Evolutionary conservation across 2,888 invertebrate genomes (phyloP), one percentile per base, ranked within the genome.

Genomic region (Mythimna lalbum): DNA sequence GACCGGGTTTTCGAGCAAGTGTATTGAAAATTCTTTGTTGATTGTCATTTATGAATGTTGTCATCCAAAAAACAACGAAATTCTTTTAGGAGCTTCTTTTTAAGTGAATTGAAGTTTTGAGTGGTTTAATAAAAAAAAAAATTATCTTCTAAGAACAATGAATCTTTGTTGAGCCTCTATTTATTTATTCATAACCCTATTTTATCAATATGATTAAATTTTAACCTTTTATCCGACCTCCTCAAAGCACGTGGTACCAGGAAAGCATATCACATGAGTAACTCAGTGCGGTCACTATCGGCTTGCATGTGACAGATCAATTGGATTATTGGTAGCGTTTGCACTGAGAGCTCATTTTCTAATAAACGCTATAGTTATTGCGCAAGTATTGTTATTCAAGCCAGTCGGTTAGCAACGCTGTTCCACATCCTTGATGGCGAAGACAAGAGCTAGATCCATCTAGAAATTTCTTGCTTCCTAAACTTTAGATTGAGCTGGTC

Each of bases 271-370:
- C 23, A 50, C 21, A 50, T 10, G 36, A 53, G 56, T 68, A n/a
- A 2, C 55, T 50, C 39, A 39, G 75, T 49, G 17, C 61, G 49
- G 63, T 10, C 31, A 14, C 63, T 49, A 64, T 39, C n/a, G 23
- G 57, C 49, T 31, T 76, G 76, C 84, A 84, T 78, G 76, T 72
- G 74, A 73, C 63, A 57, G 49, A 69, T 76, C 63, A 83, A 81
- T 76, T 77, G 72, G 56, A 56, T 81, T 67, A 80, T 63, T 64
- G 67, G 57, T 57, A 67, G 43, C 71, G 61, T 73, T 78, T 85
- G 81, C 81, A 85, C 36, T 63, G 64, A 59, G 63, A 53, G 53
- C 74, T 73, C 50, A 81, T 84, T 81, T 81, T 83, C 76, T 65
- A 85, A 85, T 84, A 77, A 84, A 83, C 64, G 61, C 57, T 67